Evolutionary conservation across 1,140 invertebrate species (phyloP), one percentile per base, ranked within the genome.

Genomic region (Trypoxylus dichotomus): DNA sequence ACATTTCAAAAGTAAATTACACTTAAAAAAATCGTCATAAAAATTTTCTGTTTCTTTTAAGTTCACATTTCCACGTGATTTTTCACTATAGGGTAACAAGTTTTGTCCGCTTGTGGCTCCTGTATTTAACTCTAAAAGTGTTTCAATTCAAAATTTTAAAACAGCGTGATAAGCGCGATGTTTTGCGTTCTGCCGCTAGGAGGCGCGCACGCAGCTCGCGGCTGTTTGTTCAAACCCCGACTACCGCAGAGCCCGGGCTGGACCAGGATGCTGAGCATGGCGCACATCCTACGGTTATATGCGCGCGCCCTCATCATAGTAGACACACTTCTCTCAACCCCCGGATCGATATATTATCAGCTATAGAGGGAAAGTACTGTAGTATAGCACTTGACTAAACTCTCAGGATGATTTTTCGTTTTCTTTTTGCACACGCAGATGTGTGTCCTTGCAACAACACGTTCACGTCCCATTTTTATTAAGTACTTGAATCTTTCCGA

Each of bases 231-330:
- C 77, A 77, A 79, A 81, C 79, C 79, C 76, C 81, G 80, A 84
- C 83, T 84, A 78, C 83, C 81, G 82, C 83, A 83, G 81, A 82
- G 83, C 83, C 83, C 82, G 83, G 83, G 82, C 81, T 82, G 82
- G 83, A 80, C 83, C 83, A 83, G 82, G 83, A 84, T 83, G 83
- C 83, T 84, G 83, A 82, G 83, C 82, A 79, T 80, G 80, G 76
- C 82, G 79, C 82, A 81, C 80, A 82, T 83, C 82, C 80, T 80
- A 68, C 60, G 79, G 80, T 77, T 60, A 81, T 78, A 47, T 63
- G 76, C 79, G 81, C 82, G 78, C 74, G 82, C 83, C 60, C 60
- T 68, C 60, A 68, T 68, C 60, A 68, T 13, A 68, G 60, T 68
- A 68, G 60, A 68, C 60, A 68, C 60, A 27, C 60, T 68, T 68